Percentiles rank a stretch among this genome's conserved stretches.
phyloP scores from a whole-genome alignment of 1,140 invertebrate genomes.

The Magallana gigas region DNA sequence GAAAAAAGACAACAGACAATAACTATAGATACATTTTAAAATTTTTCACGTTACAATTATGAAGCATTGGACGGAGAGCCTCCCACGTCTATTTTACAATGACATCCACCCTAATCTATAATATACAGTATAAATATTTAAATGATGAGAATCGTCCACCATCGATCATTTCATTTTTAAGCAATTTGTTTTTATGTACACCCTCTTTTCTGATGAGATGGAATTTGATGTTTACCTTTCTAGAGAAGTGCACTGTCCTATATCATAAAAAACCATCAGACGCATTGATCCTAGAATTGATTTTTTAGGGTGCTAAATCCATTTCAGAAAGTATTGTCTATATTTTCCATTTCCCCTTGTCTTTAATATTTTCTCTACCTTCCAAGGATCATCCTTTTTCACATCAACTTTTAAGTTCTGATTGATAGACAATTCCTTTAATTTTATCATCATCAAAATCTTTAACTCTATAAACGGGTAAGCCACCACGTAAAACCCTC shows the following conservation, averaged over 20 bases:
- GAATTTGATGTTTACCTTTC: neutral
- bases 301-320: constrained; percentile 46
- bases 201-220: neutral
- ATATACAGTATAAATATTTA: constrained; percentile 21
- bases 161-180: neutral
- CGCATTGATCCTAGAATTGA: constrained; percentile 43
- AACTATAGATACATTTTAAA: too few relatives aligned
- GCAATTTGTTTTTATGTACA: too few relatives aligned
- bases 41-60: too few relatives aligned
- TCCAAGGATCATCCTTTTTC: constrained; percentile 49
- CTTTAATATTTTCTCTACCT: constrained; percentile 51
- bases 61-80: too few relatives aligned
- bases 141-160: neutral
- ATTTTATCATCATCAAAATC: constrained; percentile 47
- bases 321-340: constrained; percentile 57
- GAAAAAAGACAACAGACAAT: too few relatives aligned
- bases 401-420: too few relatives aligned
- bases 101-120: neutral
- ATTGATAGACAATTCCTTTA: constrained; percentile 53
- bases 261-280: neutral
- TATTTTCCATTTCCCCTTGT: constrained; percentile 53
- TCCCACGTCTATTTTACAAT: constrained; percentile 23
- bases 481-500: constrained; percentile 38
- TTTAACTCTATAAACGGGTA: constrained; percentile 45
- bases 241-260: constrained; percentile 18